These are phyloP conservation scores for Melanerpes formicivorus DNA, from an alignment of 2,113 vertebrate species.

Conservation along the genomic window DNA sequence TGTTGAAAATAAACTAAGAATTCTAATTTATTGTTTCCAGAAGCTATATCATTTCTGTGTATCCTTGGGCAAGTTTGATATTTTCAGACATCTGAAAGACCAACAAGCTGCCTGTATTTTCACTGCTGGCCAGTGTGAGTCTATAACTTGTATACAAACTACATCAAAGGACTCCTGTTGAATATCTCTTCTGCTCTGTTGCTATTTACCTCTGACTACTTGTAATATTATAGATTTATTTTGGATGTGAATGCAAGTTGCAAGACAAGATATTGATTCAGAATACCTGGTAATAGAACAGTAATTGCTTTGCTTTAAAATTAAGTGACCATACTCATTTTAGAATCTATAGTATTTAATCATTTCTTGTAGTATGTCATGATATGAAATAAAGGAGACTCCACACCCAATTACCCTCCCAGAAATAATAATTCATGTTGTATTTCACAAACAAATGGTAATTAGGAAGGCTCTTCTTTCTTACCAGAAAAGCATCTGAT, in stretches of 20 bases:
- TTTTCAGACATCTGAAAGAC: not conserved
- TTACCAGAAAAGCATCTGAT: not conserved
- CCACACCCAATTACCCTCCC: constrained; percentile 28
- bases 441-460: constrained; percentile 4
- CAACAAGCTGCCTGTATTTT: not conserved
- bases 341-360: constrained; percentile 54
- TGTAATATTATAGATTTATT: constrained; percentile 61
- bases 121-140: not conserved
- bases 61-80: not conserved
- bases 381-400: constrained; percentile 17
- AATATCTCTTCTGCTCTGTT: not conserved
- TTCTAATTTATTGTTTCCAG: constrained; percentile 25
- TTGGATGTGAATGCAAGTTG: constrained; percentile 26
- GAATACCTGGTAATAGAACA: constrained; percentile 61
- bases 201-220: constrained; percentile 9
- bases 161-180: not conserved
- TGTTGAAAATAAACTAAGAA: not conserved
- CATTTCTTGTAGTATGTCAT: constrained; percentile 32
- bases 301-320: constrained; percentile 71
- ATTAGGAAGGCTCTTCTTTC: not conserved
- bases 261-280: constrained; percentile 64
- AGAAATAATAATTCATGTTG: not conserved
- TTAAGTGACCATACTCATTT: constrained; percentile 62
- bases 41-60: not conserved
- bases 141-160: not conserved